Percentiles rank a stretch among this genome's conserved stretches.
Evolutionary conservation across 2,113 vertebrate genomes (phyloP).

Genomic region (Otolemur garnettii): DNA sequence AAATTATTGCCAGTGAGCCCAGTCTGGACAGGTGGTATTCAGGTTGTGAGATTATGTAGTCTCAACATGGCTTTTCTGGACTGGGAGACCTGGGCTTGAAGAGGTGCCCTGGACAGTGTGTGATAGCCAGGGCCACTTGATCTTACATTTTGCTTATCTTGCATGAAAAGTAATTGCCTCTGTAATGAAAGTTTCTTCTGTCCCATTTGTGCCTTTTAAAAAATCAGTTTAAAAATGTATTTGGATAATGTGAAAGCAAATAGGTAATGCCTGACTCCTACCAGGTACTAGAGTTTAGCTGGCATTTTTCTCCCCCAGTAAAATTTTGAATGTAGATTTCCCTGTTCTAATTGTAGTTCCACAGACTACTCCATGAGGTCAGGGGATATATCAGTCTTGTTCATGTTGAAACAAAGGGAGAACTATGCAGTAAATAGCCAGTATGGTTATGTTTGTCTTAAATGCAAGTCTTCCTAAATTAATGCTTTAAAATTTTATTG

Average conservation of each 20-base stretch:
- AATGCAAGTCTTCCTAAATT: neutral
- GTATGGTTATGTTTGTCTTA: neutral
- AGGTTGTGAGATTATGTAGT: neutral
- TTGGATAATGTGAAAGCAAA: conserved; percentile 47
- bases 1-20: neutral
- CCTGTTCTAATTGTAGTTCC: neutral
- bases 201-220: neutral
- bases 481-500: conserved; percentile 19
- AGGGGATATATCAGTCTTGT: neutral
- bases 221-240: conserved; percentile 1
- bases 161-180: neutral
- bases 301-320: neutral
- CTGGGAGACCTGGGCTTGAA: neutral
- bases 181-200: neutral
- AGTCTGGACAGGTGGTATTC: neutral
- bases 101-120: neutral
- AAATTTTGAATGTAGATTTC: neutral
- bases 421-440: neutral
- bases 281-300: conserved; percentile 16
- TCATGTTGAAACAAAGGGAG: neutral
- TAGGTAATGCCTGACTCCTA: neutral
- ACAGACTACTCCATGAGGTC: neutral
- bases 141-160: neutral
- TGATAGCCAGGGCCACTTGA: neutral
- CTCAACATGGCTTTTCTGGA: neutral